Evolutionary conservation across 2,113 vertebrate genomes (phyloP), one percentile per base, ranked within the genome.

Genomic region (Bostrychus sinensis): DNA sequence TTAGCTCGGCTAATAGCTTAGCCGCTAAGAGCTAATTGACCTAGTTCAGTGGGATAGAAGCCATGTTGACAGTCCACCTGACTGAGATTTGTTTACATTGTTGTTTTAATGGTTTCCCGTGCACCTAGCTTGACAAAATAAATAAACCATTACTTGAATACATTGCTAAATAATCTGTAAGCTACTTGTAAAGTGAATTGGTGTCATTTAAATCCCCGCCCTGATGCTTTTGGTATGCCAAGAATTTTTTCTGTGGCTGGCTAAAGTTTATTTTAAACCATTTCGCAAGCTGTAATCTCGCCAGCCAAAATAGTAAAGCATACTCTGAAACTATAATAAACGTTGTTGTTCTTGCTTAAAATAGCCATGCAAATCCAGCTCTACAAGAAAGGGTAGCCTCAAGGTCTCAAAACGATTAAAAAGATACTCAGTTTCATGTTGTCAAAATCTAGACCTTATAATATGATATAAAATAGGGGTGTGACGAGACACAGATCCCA

Each of bases 1-100:
- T 89, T 91, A 78, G 64, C 62, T 56, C 13, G 61, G 70, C 68
- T 83, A 64, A 66, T 88, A 88, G 89, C 88, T 76, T 81, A 58
- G 76, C 66, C 19, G 86, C 78, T 69, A 67, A 41, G 22, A 66
- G 48, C 59, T 84, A 85, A 88, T 88, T 88, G 78, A 85, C 80
- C 86, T 43, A 72, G 76, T 82, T 87, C 11, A 17, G 0, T 28
- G 53, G 70, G 70, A 62, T 72, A 78, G 67, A 68, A 73, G 76
- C 83, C 82, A 54, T 74, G 76, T 73, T 74, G 57, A 41, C 57
- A 30, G 68, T 51, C 62, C 66, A 17, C 60, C 23, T 41, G 8
- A 30, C 62, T 23, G 7, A 73, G 36, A 75, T 70, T 74, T 78
- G 68, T 83, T 84, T 80, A 75, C 65, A 14, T 54, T 8, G 20